Conservation (phyloP, 2,113 vertebrate species). For the Callochromis pleurospilus region DNA sequence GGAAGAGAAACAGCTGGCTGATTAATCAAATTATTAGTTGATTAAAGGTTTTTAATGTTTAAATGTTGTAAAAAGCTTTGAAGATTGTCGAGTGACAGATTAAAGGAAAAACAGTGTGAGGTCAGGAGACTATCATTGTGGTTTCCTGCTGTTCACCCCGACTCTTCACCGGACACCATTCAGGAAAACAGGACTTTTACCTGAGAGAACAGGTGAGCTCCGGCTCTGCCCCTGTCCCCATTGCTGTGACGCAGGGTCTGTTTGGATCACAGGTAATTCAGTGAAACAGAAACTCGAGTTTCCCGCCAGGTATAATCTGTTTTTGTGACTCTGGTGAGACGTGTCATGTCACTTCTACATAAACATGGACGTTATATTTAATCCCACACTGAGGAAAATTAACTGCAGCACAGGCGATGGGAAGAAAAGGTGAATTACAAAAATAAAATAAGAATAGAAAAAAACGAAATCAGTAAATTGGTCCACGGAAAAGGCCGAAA, state of each 20-base stretch:
- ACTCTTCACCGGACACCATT: background rate
- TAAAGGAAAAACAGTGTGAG: background rate
- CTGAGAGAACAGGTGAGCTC: background rate
- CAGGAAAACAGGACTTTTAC: background rate
- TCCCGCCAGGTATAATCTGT: rapidly evolving
- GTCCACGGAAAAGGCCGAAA: background rate
- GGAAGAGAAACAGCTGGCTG: background rate
- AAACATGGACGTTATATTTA: background rate
- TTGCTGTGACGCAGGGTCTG: background rate
- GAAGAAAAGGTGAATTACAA: background rate
- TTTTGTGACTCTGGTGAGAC: background rate
- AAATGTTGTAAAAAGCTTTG: background rate
- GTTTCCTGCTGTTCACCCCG: background rate
- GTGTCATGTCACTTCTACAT: background rate
- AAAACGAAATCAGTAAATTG: background rate
- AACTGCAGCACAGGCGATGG: background rate
- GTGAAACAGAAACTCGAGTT: background rate
- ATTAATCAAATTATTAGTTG: background rate
- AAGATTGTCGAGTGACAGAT: background rate
- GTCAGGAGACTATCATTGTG: background rate
- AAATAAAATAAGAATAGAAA: background rate
- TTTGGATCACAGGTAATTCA: background rate
- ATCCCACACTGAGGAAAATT: background rate
- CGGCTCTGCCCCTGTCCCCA: background rate
- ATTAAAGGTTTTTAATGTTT: background rate